Percentiles rank a stretch among this genome's conserved stretches.
These are phyloP conservation scores for Caenorhabditis virilis DNA, from an alignment of 2,888 invertebrate species.

Conservation along the genomic window DNA sequence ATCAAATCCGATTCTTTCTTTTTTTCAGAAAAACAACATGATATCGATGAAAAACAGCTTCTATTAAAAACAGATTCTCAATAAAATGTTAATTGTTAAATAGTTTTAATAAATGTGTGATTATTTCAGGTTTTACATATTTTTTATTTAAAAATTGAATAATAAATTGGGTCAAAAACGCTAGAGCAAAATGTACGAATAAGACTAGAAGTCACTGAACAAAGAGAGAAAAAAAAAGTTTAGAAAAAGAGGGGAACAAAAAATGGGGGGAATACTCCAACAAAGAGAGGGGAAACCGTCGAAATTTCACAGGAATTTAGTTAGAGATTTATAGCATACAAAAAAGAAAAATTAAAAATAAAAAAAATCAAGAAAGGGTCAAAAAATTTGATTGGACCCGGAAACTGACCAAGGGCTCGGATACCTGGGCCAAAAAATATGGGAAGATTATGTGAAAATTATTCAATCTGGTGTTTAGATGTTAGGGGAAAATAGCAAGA, in stretches of 20 bases:
- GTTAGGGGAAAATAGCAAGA: background rate
- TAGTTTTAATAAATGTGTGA: background rate
- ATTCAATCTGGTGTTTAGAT: background rate
- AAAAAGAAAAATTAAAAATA: background rate
- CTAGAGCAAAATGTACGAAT: slow-evolving; percentile 1
- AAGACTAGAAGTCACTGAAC: slow-evolving; percentile 1
- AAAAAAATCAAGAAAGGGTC: background rate
- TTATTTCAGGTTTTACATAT: background rate
- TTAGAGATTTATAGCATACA: background rate
- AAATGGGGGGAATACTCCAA: slow-evolving; percentile 5
- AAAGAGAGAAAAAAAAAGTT: background rate
- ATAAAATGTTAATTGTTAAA: background rate
- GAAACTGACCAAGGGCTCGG: background rate
- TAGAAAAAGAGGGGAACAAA: background rate
- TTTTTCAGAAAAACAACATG: background rate
- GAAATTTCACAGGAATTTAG: slow-evolving; percentile 19
- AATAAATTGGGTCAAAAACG: background rate
- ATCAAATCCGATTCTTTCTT: background rate
- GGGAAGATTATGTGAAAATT: background rate
- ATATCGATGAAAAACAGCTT: background rate
- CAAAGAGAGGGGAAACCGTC: slow-evolving; percentile 26
- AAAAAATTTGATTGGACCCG: background rate
- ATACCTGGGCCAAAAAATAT: background rate
- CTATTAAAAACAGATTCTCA: background rate
- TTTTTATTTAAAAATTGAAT: background rate